Evolutionary conservation across 2,797 vertebrate species (phyloP), one percentile per base, ranked within the genome.

Genomic region (Eutrigla gurnardus): DNA sequence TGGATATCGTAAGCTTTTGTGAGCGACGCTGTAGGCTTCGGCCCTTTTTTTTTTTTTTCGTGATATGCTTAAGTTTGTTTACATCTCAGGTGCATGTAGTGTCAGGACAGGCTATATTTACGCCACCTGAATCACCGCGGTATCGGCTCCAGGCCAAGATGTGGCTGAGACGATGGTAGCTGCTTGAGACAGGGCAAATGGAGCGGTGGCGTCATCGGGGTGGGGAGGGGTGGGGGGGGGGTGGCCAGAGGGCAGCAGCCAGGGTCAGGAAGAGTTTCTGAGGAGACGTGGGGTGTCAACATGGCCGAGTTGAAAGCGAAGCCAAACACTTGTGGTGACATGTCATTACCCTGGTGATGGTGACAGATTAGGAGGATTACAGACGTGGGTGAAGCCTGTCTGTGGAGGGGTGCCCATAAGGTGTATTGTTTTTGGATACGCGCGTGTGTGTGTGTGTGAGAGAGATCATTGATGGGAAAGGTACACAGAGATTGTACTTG

Each of bases 291-390:
- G 77, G 73, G 78, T 87, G 91, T 89, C 88, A 83, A 74, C 87
- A 86, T 70, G 78, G 83, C 80, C 76, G 88, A 85, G 81, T 54
- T 61, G 60, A 85, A 73, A 75, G 80, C 11, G 12, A 71, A 83
- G 88, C 87, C 84, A 90, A 86, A 90, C 86, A 86, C 88, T 86
- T 87, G 91, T 81, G 75, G 87, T 82, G 86, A 91, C 84, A 85
- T 77, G 74, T 78, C 73, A 77, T 87, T 72, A 89, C 83, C 82
- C 75, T 78, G 81, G 81, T 88, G 74, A 85, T 83, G 80, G 84
- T 73, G 89, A 82, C 88, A 86, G 82, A 89, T 92, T 88, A 91
- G 80, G 75, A 77, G 79, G 87, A 89, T 92, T 88, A 91, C 85
- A 88, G 82, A 85, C 68, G 49, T 53, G 89, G 78, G 55, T 81